Base-by-base conservation (phyloP, 2,888 invertebrate genomes). In the Neuroscelio doddi region DNA sequence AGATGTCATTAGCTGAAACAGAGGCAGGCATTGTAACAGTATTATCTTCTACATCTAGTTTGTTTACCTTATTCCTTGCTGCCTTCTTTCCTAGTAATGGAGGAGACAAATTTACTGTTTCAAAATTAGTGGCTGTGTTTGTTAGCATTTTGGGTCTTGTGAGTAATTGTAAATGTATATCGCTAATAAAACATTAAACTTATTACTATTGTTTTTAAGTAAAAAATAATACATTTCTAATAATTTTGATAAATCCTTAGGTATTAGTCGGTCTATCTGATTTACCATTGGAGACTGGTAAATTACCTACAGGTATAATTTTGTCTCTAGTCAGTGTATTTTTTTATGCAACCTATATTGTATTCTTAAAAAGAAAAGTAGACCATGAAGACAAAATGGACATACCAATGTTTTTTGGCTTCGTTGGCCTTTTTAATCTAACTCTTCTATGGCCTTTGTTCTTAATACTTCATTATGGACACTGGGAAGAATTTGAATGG, bases 401-500 rank as follows among this genome's bases (percentile, higher is more conserved):
- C 85, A 93, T 97, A 76, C 94, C 96, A 51, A 89, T 98, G 87
- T 95, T 98, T 86, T 97, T 98, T 85, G 98, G 98, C 64, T 94
- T 98, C 82, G 95, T 98, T 69, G 98, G 98, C 2, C 88, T 98
- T 38, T 94, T 96, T 81, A 95, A 94, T 85, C 86, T 94, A n/a
- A 85, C 95, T 55, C 85, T 95, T 10, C 86, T 96, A 74, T 98
- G 97, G 96, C 95, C 95, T 51, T 86, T 94, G 69, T 94, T 98
- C 82, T 93, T 96, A 68, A 87, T 95, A 58, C 87, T 98, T 29
- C 94, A 97, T 84, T 93, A 91, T 70, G 89, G 91, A 10, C 90
- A 92, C 73, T 88, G 92, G 74, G 98, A 98, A 87, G 87, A 88
- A 34, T 95, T 96, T 68, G 92, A 94, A 80, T 90, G 94, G 89